Percentiles rank a stretch among this genome's conserved stretches.
Conservation (phyloP, 1,140 invertebrate species). For the Coenobita brevimanus region DNA sequence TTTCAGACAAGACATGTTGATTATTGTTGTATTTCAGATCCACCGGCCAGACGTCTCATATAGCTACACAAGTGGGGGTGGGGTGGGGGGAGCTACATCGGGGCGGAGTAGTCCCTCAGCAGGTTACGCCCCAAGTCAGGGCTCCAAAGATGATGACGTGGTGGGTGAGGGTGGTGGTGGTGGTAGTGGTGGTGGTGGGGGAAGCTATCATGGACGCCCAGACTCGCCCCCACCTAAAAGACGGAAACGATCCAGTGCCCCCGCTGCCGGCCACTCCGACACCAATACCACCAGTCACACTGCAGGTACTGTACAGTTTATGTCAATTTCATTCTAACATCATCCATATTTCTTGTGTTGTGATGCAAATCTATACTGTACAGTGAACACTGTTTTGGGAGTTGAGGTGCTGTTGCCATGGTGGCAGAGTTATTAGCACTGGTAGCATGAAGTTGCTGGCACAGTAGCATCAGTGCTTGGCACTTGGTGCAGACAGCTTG, state of each 20-base stretch:
- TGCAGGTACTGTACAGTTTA: too few relatives aligned
- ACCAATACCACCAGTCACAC: slow-evolving; percentile 55
- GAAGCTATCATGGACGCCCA: slow-evolving; percentile 44
- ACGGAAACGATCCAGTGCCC: slow-evolving; percentile 59
- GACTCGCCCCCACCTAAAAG: slow-evolving; percentile 57
- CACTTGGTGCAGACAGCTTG: too few relatives aligned
- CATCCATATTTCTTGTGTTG: too few relatives aligned
- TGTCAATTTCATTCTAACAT: too few relatives aligned
- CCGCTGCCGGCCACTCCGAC: slow-evolving; percentile 60
- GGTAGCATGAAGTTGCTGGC: too few relatives aligned
- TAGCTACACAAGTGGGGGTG: slow-evolving; percentile 53
- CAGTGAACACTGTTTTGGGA: too few relatives aligned
- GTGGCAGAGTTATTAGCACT: too few relatives aligned
- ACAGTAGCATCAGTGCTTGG: too few relatives aligned
- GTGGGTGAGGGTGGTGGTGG: slow-evolving; percentile 45
- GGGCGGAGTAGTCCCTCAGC: slow-evolving; percentile 63
- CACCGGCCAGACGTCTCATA: slow-evolving; percentile 60
- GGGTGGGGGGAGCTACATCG: slow-evolving; percentile 24
- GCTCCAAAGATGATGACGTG: slow-evolving; percentile 62
- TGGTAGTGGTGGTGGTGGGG: slow-evolving; percentile 48
- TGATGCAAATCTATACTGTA: background rate
- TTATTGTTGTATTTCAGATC: background rate
- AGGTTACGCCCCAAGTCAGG: slow-evolving; percentile 61
- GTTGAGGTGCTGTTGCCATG: too few relatives aligned
- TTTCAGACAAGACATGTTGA: background rate